Base-by-base conservation (phyloP, 2,797 vertebrate genomes). In the Trichosurus vulpecula region DNA sequence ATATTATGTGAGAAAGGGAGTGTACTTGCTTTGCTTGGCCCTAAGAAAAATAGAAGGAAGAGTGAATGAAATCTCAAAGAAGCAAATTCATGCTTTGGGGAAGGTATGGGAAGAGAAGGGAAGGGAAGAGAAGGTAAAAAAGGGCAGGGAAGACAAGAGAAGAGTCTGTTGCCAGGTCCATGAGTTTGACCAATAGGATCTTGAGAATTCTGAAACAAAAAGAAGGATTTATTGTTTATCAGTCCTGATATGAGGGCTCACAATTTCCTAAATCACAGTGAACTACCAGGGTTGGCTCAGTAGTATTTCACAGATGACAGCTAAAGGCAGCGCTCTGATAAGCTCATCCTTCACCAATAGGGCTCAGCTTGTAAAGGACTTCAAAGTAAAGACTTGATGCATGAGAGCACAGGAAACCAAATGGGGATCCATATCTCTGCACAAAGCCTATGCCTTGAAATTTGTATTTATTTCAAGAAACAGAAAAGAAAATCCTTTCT, bases 391-490 rank as follows among this genome's bases (percentile, higher is more conserved):
- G 22, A 81, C 2, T 41, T 74, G 41, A 27, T 47, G 22, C 22
- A 25, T 81, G 74, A 81, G 41, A 81, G 41, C 22, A 81, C 22
- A 81, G 22, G 22, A 81, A 81, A 81, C 41, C 81, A 81, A 47
- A 47, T 81, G 41, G 35, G 91, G 55, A 93, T 81, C 54, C 0
- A 51, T 22, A 16, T 2, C 13, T 1, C 0, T 0, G 53, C 35
- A 31, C 91, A 66, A 13, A 56, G 31, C 54, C 94, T 52, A 19
- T 91, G 29, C 10, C 53, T 93, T 91, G 13, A 81, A 25, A 61
- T 27, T 55, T 53, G 90, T 57, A 27, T 47, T 89, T 31, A 4
- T 81, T 96, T 53, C 52, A 94, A 54, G 94, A 41, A 97, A 94
- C 10, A 66, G 93, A 94, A 92, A 81, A 27, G 6, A 52, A 35